Evolutionary conservation across 1,140 invertebrate genomes (phyloP), one percentile per base, ranked within the genome.

Genomic region (Papilio xuthus): DNA sequence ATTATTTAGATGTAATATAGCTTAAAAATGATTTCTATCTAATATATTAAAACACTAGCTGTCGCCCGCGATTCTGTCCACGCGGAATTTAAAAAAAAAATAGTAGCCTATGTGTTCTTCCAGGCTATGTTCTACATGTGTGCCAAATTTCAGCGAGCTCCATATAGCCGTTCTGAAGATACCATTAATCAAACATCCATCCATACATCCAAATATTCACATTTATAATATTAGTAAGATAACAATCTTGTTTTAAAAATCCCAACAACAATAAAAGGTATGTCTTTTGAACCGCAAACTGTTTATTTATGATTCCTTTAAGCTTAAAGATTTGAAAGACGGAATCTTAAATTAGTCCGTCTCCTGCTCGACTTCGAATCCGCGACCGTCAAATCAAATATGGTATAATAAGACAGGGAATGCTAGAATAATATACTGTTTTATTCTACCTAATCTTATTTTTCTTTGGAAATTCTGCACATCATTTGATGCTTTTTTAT

Each of bases 281-380:
- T 53, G 50, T 53, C 50, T 53, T 47, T 10, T 47, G 18, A 53
- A 53, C 18, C 6, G 50, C 15, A 60, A 60, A 60, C 10, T 60
- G 56, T 13, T 26, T 28, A 67, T 28, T 67, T 67, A 67, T 67
- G 60, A 67, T 67, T 15, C 60, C 60, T 63, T 28, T 7, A 63
- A 63, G 26, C 28, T 28, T 63, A 28, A 67, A 67, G 26, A 28
- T 67, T 67, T 67, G 56, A 28, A 67, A 32, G 60, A 67, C 13
- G 23, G 60, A 15, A 67, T 67, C 13, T 28, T 15, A 67, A 67
- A 67, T 15, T 28, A 63, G 12, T 67, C 60, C 1, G 12, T 0
- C n/a, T n/a, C 13, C 15, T 18, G 47, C 26, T 32, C 12, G 60
- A 13, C 26, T 67, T 67, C 26, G 60, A 28, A 67, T 67, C 26